Base-by-base conservation (phyloP, 2,888 invertebrate genomes). In the Chrysina gloriosa region DNA sequence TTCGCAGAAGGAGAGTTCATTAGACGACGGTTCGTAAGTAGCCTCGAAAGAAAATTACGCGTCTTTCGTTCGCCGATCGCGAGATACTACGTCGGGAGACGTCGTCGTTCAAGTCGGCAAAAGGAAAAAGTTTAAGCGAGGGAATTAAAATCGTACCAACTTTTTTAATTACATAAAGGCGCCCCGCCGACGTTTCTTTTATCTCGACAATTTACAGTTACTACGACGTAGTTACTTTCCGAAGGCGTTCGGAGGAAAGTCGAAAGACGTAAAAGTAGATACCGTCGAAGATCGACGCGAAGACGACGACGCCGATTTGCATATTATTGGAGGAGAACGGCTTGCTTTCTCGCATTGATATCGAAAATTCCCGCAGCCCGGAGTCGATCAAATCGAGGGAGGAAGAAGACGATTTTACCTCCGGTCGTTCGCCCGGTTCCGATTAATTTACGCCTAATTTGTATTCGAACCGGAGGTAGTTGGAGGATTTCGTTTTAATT, bases 81-180 rank as follows among this genome's bases (percentile, higher is more conserved):
- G n/a, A n/a, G n/a, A n/a, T n/a, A n/a, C n/a, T n/a, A n/a, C n/a
- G n/a, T n/a, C n/a, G n/a, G n/a, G n/a, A n/a, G n/a, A n/a, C n/a
- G n/a, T n/a, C n/a, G n/a, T n/a, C n/a, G n/a, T n/a, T n/a, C 19
- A 45, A 16, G 19, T 45, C 45, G 7, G 7, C 6, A 9, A 16
- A 21, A 19, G 14, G 36, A 42, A 21, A 45, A 45, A 5, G 19
- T 16, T 16, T 45, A 19, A 16, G 7, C 2, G 16, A 45, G 21
- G 9, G 45, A 45, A 45, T 45, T 45, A 45, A 45, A 45, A 45
- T 21, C 45, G 19, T 21, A 14, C 45, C 21, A 73, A 73, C 71
- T 73, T 73, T 73, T 73, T 73, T 73, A 73, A 72, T 69, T 69
- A 70, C 65, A 69, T 68, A 67, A 72, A 71, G 56, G 56, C 56